These are phyloP conservation scores for Sus cebifrons DNA, from an alignment of 2,797 vertebrate species.

Conservation along the genomic window DNA sequence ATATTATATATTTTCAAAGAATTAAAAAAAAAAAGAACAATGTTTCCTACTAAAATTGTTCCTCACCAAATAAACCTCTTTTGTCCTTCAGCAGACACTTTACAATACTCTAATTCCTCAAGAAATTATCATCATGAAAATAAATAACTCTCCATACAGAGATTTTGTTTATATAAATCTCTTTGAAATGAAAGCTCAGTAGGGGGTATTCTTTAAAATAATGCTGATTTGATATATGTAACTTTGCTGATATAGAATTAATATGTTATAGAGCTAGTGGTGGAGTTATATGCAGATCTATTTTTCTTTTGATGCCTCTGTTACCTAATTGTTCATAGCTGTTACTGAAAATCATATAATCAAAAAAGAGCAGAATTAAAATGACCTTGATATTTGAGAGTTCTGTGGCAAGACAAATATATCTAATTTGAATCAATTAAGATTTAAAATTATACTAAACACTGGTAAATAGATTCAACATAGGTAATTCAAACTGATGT, in stretches of 20 bases:
- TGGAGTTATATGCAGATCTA: background rate
- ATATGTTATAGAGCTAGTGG: background rate
- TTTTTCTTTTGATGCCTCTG: background rate
- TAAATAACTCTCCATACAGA: background rate
- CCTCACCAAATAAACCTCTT: background rate
- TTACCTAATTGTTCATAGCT: background rate
- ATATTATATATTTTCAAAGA: constrained; percentile 9
- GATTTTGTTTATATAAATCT: constrained; percentile 6
- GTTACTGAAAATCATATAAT: constrained; percentile 3
- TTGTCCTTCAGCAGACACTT: background rate
- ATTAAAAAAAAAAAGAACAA: background rate
- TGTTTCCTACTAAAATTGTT: constrained; percentile 6
- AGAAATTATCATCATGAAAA: background rate
- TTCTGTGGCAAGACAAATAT: background rate
- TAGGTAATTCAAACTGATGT: background rate
- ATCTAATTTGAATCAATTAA: constrained; percentile 53
- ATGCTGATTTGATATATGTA: background rate
- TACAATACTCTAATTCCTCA: background rate
- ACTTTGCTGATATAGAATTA: background rate
- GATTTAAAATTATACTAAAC: constrained; percentile 28
- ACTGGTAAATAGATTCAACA: background rate
- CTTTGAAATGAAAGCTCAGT: constrained; percentile 40
- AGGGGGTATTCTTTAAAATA: background rate
- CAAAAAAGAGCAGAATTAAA: constrained; percentile 4
- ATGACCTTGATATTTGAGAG: background rate